These are phyloP conservation scores for Cremastobaeus sp. DNA, from an alignment of 2,888 invertebrate species.

Conservation along the genomic window DNA sequence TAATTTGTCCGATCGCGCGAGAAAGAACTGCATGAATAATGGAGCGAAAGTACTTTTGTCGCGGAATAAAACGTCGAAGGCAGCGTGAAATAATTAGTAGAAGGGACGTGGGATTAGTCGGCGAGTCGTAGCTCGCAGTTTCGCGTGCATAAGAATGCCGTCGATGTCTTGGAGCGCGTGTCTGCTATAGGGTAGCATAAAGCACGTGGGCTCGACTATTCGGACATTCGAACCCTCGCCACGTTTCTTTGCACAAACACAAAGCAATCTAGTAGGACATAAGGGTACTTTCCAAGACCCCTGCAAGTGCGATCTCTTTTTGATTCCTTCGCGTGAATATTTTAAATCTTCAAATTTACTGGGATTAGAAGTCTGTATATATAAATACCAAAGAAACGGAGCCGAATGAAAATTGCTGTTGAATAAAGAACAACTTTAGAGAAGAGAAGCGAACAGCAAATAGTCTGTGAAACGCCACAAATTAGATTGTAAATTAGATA, in stretches of 20 bases:
- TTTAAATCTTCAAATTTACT: too few species aligned
- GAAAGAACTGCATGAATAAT: constrained; percentile 7
- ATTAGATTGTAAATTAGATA: too few species aligned
- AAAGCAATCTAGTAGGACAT: constrained; percentile 63
- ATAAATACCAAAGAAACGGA: too few species aligned
- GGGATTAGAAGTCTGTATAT: too few species aligned
- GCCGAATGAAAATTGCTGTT: too few species aligned
- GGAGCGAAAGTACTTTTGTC: constrained; percentile 22
- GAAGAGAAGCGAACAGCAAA: too few species aligned
- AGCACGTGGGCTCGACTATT: constrained; percentile 60
- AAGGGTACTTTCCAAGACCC: constrained; percentile 36
- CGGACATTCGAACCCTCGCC: constrained; percentile 47
- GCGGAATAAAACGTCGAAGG: constrained; percentile 23
- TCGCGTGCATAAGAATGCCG: constrained; percentile 36
- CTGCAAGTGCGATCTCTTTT: constrained; percentile 31
- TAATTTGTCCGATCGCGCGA: constrained; percentile 3
- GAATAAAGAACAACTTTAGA: too few species aligned
- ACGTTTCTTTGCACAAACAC: constrained; percentile 68
- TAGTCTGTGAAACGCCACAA: too few species aligned
- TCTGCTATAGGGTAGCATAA: too few species aligned
- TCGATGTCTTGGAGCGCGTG: constrained; percentile 47
- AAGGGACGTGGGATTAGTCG: constrained; percentile 39
- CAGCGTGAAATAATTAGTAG: constrained; percentile 45
- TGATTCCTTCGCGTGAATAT: constrained; percentile 23
- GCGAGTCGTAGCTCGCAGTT: constrained; percentile 27